Conservation (phyloP, 1,140 invertebrate genomes). For the Drosophila gunungcola region DNA sequence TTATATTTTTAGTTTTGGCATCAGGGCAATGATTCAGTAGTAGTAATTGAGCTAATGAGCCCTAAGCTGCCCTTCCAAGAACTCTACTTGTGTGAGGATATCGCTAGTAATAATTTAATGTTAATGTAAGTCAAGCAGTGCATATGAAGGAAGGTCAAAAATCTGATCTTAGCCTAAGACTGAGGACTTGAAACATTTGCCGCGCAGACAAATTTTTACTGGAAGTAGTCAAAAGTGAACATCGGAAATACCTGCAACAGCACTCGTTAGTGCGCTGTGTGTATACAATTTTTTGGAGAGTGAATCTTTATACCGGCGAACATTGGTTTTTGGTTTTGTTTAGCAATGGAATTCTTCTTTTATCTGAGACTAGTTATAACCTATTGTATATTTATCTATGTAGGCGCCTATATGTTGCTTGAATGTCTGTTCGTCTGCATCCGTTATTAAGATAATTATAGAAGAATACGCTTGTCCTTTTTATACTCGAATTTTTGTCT, state of each 20-base stretch:
- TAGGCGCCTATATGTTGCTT: conserved; percentile 9
- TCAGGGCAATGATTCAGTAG: conserved; percentile 31
- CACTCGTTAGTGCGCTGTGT: conserved; percentile 6
- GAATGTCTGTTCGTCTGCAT: conserved; percentile 12
- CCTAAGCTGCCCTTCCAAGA: conserved; percentile 38
- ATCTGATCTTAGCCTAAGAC: conserved; percentile 27
- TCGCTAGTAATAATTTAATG: conserved; percentile 9
- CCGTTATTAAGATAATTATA: conserved; percentile 14
- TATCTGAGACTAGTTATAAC: conserved; percentile 44
- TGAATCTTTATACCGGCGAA: conserved; percentile 8
- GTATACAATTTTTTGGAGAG: conserved; percentile 18
- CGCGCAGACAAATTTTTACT: conserved; percentile 12
- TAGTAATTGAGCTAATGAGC: conserved; percentile 27
- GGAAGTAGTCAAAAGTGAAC: conserved; percentile 38
- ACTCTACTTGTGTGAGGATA: conserved; percentile 22
- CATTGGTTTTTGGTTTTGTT: conserved; percentile 15
- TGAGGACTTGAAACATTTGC: conserved; percentile 12
- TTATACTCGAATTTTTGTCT: not conserved
- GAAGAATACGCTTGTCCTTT: conserved; percentile 16
- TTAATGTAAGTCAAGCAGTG: conserved; percentile 17
- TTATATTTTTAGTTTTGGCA: conserved; percentile 37
- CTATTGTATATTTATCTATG: conserved; percentile 39
- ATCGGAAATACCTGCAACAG: conserved; percentile 4
- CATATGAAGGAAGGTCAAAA: not conserved
- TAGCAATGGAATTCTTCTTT: conserved; percentile 22